Evolutionary conservation across 1,140 invertebrate species (phyloP).

Genomic region (Lordiphosa collinella): DNA sequence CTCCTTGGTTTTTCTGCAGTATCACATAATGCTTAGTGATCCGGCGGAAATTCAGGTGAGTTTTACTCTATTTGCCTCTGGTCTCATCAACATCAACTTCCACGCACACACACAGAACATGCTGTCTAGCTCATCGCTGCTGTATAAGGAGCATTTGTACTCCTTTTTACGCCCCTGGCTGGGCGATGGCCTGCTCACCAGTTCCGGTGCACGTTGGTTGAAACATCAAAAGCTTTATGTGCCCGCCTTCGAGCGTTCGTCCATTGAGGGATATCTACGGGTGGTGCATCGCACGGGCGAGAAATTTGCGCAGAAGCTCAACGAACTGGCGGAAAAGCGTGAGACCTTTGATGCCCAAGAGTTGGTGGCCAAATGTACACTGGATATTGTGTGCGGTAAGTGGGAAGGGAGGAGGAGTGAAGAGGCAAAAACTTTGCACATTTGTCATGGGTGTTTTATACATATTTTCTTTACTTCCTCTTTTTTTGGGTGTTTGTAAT

Average conservation of each 20-base stretch:
- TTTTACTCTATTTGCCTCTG: not conserved
- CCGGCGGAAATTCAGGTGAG: constrained; percentile 75
- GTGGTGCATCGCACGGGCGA: constrained; percentile 53
- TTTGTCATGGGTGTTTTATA: constrained; percentile 50
- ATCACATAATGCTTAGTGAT: constrained; percentile 73
- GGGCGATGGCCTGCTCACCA: constrained; percentile 69
- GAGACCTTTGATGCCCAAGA: constrained; percentile 79
- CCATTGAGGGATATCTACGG: constrained; percentile 70
- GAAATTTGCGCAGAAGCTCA: constrained; percentile 59
- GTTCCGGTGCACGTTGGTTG: constrained; percentile 73
- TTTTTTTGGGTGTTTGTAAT: constrained; percentile 47
- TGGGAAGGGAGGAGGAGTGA: not conserved
- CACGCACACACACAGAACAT: constrained; percentile 42
- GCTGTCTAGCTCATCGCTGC: constrained; percentile 61
- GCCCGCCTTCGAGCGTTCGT: constrained; percentile 73
- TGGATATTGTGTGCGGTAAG: constrained; percentile 83
- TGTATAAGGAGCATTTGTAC: constrained; percentile 73
- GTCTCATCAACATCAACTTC: not conserved
- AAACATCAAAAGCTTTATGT: constrained; percentile 75
- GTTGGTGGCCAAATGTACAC: constrained; percentile 83
- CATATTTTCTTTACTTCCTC: constrained; percentile 25
- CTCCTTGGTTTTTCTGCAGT: constrained; percentile 69
- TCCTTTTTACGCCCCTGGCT: constrained; percentile 74
- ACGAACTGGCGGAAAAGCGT: constrained; percentile 29
- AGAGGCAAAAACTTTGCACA: constrained; percentile 51